These are phyloP conservation scores for Ophion obscuratus DNA, from an alignment of 2,888 invertebrate genomes.

Conservation along the genomic window DNA sequence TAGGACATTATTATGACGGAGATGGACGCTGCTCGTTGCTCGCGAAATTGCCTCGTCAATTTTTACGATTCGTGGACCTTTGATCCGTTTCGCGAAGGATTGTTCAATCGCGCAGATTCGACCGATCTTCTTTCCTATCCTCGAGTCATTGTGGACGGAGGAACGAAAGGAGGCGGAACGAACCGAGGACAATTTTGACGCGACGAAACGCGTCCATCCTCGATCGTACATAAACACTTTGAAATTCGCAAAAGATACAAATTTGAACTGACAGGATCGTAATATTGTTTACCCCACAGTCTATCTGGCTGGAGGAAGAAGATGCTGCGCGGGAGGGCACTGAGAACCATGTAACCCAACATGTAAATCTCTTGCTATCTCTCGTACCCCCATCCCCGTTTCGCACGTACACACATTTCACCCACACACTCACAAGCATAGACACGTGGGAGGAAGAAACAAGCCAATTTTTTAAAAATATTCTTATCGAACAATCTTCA, in stretches of 20 bases:
- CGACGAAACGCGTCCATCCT: constrained; percentile 2
- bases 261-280: constrained; percentile 74
- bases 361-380: constrained; percentile 79
- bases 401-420: constrained; percentile 28
- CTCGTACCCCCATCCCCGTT: constrained; percentile 63
- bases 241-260: constrained; percentile 3
- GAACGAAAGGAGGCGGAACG: not conserved
- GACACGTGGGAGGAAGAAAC: constrained; percentile 28
- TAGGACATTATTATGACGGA: not conserved
- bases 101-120: too few species aligned
- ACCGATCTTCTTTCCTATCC: too few species aligned
- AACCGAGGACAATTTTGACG: not conserved
- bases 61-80: not conserved
- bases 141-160: not conserved
- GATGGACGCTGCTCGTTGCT: constrained; percentile 32
- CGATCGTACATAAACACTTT: not conserved
- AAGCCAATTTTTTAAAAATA: constrained; percentile 48
- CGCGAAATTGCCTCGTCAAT: not conserved
- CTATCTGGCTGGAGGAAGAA: constrained; percentile 83
- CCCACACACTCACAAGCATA: not conserved
- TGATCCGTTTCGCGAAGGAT: too few species aligned
- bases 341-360: constrained; percentile 83
- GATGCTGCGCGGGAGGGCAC: constrained; percentile 83
- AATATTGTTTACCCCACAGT: constrained; percentile 82
- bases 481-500: constrained; percentile 28